A percentile compares a stretch with the other conserved stretches of the same genome.
Evolutionary conservation across 2,797 vertebrate species (phyloP).

Genomic region (Fistularia commersonii): DNA sequence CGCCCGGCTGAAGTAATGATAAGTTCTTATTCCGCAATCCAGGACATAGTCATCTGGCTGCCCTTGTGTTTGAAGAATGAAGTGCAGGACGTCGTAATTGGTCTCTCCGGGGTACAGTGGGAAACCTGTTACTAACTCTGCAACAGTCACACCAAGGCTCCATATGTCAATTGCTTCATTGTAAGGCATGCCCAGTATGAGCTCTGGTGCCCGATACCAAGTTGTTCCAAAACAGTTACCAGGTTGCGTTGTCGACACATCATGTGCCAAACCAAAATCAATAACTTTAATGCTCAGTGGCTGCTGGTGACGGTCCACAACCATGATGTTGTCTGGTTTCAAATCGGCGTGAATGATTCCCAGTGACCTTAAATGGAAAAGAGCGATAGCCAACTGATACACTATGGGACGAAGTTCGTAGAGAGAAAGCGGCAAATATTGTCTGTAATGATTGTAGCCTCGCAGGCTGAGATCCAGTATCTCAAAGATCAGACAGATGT

Average conservation of each 20-base stretch:
- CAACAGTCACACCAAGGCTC: not conserved
- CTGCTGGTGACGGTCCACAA: not conserved
- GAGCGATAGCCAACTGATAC: conserved; percentile 2
- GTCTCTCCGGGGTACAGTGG: conserved; percentile 4
- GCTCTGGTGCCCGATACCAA: not conserved
- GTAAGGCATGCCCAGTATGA: not conserved
- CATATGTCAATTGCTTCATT: conserved; percentile 1
- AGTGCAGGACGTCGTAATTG: not conserved
- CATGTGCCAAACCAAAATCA: conserved; percentile 4
- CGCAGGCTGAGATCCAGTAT: conserved; percentile 1
- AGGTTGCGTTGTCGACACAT: not conserved
- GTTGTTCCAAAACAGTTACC: not conserved
- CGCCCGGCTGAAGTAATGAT: not conserved
- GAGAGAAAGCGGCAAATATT: not conserved
- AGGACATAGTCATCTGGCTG: not conserved
- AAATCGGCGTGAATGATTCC: not conserved
- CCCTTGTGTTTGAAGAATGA: conserved; percentile 2
- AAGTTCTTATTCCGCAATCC: conserved; percentile 1
- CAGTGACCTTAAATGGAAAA: not conserved
- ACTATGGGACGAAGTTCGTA: not conserved
- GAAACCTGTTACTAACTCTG: not conserved
- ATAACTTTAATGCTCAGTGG: conserved; percentile 1
- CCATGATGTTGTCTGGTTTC: conserved; percentile 3
- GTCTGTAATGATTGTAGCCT: not conserved
- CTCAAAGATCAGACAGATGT: conserved; percentile 5